Percentiles rank a stretch among this genome's conserved stretches.
phyloP scores from a whole-genome alignment of 2,888 invertebrate genomes.

The Tipula vernalis region DNA sequence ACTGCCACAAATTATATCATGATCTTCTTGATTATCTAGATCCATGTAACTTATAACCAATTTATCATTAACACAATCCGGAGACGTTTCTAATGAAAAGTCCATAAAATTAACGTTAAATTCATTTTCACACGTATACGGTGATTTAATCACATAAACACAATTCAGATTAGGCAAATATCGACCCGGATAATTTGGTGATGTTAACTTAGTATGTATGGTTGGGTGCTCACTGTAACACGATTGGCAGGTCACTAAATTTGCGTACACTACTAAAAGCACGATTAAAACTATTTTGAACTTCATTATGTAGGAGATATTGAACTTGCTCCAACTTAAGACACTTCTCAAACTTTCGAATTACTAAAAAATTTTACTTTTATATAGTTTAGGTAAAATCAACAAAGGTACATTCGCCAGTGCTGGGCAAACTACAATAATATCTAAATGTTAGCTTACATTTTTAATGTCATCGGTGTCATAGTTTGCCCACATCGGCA shows the following conservation, averaged over 20 bases:
- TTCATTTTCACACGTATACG: conserved; percentile 37
- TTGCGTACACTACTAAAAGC: neutral
- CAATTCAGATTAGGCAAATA: conserved; percentile 34
- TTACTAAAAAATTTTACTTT: neutral
- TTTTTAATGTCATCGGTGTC: neutral
- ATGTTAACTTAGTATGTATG: conserved; percentile 37
- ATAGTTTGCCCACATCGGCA: neutral
- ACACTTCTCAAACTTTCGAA: neutral
- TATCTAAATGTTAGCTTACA: neutral
- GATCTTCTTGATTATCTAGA: neutral
- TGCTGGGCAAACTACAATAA: neutral
- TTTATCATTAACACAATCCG: conserved; percentile 39
- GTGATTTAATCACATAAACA: conserved; percentile 39
- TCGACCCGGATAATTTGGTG: conserved; percentile 40
- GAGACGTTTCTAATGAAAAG: conserved; percentile 38
- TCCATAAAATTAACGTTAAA: conserved; percentile 44
- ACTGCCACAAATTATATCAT: conserved; percentile 39
- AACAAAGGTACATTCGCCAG: neutral
- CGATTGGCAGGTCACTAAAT: neutral
- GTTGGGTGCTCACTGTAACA: conserved; percentile 37
- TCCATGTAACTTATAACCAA: conserved; percentile 28
- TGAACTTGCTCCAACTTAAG: neutral
- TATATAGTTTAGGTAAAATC: neutral
- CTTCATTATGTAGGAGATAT: neutral
- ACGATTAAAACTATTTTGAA: neutral